Evolutionary conservation across 2,113 vertebrate genomes (phyloP), one percentile per base, ranked within the genome.

Genomic region (Anguilla japonica): DNA sequence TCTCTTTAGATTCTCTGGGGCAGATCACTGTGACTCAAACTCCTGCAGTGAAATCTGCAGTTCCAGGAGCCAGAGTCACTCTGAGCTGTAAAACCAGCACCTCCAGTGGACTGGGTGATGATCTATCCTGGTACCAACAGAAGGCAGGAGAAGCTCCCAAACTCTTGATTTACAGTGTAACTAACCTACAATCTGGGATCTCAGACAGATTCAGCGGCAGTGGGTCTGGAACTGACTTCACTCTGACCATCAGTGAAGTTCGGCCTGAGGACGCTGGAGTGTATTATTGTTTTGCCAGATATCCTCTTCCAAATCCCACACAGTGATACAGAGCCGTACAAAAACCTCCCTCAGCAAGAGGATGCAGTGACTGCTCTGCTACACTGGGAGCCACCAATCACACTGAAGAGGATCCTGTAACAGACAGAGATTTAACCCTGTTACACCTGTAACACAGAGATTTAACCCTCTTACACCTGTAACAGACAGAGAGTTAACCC

Each of bases 141-240:
- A 95, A 93, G 90, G 15, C 89, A 63, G 93, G 91, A 83, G 87
- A 93, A 2, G 0, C 81, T 84, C 91, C 90, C 67, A 94, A 95
- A 53, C 88, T 56, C 15, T 3, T 56, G 3, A 13, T 56, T 1
- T 3, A 15, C 0, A 3, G 3, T 3, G 3, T 3, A n/a, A 88
- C 56, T 39, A 83, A 0, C 5, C 18, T 0, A 2, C 0, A 9
- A 0, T 87, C 87, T 16, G 86, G n/a, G 82, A 87, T 84, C 87
- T 88, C 92, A 40, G 84, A 80, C 1, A 60, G 91, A 87, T 93
- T 95, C 82, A 89, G 79, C 71, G 91, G 83, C 26, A 89, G 90
- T 90, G 92, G 91, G 80, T 90, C 86, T 78, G 15, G 53, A 2
- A 56, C 91, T 60, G 81, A 85, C 41, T 93, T 90, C 90, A 87